These are phyloP conservation scores for Palythoa caribaeorum DNA, from an alignment of 92 coral and sea anemone species.

Conservation along the genomic window DNA sequence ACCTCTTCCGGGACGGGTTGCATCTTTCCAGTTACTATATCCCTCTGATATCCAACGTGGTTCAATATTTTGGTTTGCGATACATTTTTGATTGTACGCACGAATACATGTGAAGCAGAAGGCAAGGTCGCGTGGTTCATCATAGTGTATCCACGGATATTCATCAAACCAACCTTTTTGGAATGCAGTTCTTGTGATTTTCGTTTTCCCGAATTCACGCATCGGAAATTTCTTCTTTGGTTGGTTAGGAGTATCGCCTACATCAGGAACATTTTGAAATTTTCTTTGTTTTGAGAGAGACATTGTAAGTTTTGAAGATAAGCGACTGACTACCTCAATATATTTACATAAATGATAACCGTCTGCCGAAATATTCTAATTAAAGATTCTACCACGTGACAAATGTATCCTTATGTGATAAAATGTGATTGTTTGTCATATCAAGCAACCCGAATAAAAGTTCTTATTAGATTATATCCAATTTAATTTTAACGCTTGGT, in stretches of 20 bases:
- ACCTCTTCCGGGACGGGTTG: constrained; percentile 1
- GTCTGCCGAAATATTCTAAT: not conserved
- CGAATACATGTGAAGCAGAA: not conserved
- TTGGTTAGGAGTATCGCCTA: not conserved
- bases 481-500: not conserved
- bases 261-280: not conserved
- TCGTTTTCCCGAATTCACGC: not conserved
- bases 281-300: not conserved
- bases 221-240: not conserved
- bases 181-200: not conserved
- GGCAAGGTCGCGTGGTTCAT: not conserved
- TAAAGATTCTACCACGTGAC: not conserved
- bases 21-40: not conserved
- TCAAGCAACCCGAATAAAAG: not conserved
- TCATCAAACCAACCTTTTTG: not conserved
- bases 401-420: not conserved
- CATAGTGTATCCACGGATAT: not conserved
- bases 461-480: not conserved
- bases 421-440: not conserved
- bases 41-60: not conserved
- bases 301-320: not conserved
- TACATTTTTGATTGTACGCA: not conserved
- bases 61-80: not conserved
- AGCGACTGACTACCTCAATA: not conserved
- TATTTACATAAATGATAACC: not conserved